Conservation (phyloP, 1,140 invertebrate genomes). For the Delia radicum region DNA sequence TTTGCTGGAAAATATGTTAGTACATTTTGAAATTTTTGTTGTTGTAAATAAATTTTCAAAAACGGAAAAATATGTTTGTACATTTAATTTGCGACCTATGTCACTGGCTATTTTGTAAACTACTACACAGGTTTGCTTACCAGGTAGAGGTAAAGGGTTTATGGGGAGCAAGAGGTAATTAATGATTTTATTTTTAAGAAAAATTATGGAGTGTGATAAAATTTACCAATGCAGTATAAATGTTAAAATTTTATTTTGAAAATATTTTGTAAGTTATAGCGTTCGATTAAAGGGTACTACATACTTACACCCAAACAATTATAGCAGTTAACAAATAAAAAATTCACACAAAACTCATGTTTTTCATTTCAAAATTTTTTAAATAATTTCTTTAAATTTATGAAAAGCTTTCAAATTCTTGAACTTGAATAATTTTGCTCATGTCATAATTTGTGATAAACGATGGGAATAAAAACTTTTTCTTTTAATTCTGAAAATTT, state of each 20-base stretch:
- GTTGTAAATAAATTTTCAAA: background rate
- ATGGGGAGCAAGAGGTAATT: background rate
- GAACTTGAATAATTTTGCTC: no score
- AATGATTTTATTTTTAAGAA: background rate
- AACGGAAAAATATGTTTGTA: background rate
- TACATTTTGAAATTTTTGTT: background rate
- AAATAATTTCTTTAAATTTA: no score
- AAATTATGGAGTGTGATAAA: background rate
- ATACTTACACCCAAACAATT: background rate
- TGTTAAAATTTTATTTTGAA: background rate
- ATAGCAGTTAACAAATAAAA: no score
- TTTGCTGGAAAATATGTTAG: background rate
- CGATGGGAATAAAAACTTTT: no score
- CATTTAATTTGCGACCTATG: background rate
- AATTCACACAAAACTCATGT: no score
- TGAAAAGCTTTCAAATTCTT: no score
- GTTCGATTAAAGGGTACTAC: background rate
- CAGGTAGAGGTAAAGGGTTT: background rate
- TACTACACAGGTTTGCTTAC: background rate
- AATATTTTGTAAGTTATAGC: background rate
- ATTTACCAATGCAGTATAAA: background rate
- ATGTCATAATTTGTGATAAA: no score
- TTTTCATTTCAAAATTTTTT: no score
- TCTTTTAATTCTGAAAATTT: no score
- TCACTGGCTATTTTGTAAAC: background rate